Conservation (phyloP, 2,113 vertebrate genomes). For the Alexandromys fortis region DNA sequence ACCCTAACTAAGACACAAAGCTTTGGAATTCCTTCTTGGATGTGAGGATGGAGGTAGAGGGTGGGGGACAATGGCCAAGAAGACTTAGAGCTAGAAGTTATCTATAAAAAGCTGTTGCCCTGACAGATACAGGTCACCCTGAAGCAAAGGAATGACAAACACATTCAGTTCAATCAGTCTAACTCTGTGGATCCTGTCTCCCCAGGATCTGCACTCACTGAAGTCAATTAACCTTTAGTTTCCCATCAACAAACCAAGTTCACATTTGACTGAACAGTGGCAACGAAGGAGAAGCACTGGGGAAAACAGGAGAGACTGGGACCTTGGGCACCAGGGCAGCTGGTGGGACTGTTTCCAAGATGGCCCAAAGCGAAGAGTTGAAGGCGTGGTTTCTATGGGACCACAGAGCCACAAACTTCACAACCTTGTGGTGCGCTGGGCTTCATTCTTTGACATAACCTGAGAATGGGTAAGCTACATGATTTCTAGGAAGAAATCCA, state of each 20-base stretch:
- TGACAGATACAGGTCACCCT: not conserved
- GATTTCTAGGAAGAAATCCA: slow-evolving; percentile 71
- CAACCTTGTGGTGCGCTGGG: not conserved
- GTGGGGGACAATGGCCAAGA: not conserved
- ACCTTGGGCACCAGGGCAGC: rapidly evolving
- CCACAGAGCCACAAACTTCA: not conserved
- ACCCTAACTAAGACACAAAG: not conserved
- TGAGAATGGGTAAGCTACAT: slow-evolving; percentile 34
- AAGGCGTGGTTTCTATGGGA: not conserved
- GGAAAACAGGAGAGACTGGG: not conserved
- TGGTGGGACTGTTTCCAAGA: not conserved
- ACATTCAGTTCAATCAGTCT: not conserved
- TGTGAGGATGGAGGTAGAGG: not conserved
- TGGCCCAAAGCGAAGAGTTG: too few relatives aligned
- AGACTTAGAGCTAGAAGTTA: not conserved
- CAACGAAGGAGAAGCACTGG: not conserved
- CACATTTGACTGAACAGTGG: not conserved
- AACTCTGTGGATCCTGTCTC: not conserved
- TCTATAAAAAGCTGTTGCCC: not conserved
- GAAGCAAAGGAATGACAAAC: not conserved
- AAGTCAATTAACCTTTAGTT: not conserved
- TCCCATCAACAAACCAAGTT: not conserved
- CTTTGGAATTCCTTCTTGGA: not conserved
- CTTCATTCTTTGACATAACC: slow-evolving; percentile 44
- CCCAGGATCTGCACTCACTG: not conserved